Conservation (phyloP, 2,888 invertebrate species). For the Colostygia pectinataria region DNA sequence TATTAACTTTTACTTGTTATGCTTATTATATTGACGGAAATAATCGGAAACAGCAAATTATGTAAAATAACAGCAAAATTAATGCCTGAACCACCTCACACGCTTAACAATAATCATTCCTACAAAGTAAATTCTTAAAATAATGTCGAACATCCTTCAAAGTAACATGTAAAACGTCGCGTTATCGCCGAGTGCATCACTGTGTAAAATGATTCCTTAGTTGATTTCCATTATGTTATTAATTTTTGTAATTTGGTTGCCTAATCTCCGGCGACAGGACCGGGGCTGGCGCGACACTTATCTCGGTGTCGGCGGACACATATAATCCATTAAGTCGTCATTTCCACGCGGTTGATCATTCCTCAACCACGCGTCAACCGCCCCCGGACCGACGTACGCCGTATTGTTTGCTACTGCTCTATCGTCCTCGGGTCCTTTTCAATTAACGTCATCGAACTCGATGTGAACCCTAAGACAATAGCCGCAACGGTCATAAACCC, state of each 20-base stretch:
- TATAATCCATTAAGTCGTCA: conserved; percentile 83
- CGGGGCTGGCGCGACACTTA: conserved; percentile 77
- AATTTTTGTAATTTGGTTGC: conserved; percentile 76
- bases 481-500: conserved; percentile 46
- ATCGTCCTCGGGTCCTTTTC: conserved; percentile 64
- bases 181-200: conserved; percentile 59
- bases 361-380: conserved; percentile 80
- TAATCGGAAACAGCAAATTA: conserved; percentile 19
- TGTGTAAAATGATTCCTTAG: conserved; percentile 65
- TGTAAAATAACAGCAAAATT: conserved; percentile 17
- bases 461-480: conserved; percentile 62
- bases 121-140: conserved; percentile 36
- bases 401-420: conserved; percentile 80
- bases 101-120: conserved; percentile 14
- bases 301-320: conserved; percentile 79
- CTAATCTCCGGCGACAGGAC: conserved; percentile 75
- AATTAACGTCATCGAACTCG: conserved; percentile 46
- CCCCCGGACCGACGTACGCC: conserved; percentile 63
- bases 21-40: conserved; percentile 22
- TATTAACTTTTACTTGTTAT: conserved; percentile 25
- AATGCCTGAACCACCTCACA: conserved; percentile 3
- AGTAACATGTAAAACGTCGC: conserved; percentile 45
- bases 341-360: conserved; percentile 81
- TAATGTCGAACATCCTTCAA: conserved; percentile 45
- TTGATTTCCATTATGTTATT: conserved; percentile 76